Conservation (phyloP, 2,113 vertebrate genomes). For the Gasterosteus nipponicus region DNA sequence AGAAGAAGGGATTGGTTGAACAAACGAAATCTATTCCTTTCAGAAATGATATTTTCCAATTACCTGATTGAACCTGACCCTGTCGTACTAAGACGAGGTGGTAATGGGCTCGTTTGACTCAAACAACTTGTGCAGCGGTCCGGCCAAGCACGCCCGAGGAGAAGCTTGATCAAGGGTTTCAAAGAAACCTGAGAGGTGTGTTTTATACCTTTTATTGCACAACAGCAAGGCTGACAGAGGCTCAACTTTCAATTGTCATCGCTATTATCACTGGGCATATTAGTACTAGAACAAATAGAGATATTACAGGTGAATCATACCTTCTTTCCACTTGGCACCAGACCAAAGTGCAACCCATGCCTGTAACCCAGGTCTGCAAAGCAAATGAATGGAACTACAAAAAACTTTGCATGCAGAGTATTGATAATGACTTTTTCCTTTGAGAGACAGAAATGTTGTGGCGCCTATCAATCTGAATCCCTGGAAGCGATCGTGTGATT, state of each 20-base stretch:
- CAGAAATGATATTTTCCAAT: slow-evolving; percentile 76
- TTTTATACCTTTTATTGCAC: neutral
- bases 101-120: slow-evolving; percentile 64
- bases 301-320: neutral
- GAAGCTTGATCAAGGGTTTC: neutral
- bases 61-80: slow-evolving; percentile 75
- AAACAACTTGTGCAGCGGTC: slow-evolving; percentile 21
- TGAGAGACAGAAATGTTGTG: neutral
- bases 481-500: neutral
- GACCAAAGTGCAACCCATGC: slow-evolving; percentile 3
- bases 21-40: slow-evolving; percentile 76
- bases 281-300: neutral
- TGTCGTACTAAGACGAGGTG: slow-evolving; percentile 36
- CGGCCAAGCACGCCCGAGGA: neutral
- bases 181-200: neutral
- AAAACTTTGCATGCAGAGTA: neutral
- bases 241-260: neutral
- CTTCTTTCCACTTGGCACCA: slow-evolving; percentile 1
- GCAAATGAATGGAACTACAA: neutral
- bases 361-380: neutral
- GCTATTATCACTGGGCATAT: neutral
- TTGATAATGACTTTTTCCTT: neutral
- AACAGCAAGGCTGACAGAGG: neutral
- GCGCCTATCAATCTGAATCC: neutral
- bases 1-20: slow-evolving; percentile 82